Conservation (phyloP, 2,797 vertebrate genomes). For the Lepidocolaptes lacrymiger region DNA sequence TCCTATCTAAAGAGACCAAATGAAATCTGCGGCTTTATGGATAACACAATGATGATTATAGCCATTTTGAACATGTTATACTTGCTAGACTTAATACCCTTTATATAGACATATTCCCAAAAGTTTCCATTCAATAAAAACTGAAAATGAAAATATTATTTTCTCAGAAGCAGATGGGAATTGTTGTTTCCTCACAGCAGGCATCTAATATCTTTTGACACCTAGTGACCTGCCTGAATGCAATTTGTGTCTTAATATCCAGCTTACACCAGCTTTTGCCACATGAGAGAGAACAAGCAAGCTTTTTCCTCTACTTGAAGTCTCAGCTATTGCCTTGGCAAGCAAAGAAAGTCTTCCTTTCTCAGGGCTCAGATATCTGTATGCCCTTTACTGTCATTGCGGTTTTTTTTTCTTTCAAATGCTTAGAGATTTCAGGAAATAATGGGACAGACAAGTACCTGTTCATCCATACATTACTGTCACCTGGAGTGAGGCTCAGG, state of each 20-base stretch:
- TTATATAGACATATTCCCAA: constrained; percentile 92
- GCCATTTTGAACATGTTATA: constrained; percentile 87
- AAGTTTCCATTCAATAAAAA: constrained; percentile 99
- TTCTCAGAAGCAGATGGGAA: constrained; percentile 97
- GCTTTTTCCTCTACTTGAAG: constrained; percentile 71
- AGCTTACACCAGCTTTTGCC: constrained; percentile 89
- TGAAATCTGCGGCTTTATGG: constrained; percentile 85
- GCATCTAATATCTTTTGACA: constrained; percentile 98
- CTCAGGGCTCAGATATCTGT: constrained; percentile 72
- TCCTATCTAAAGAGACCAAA: constrained; percentile 84
- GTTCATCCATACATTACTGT: constrained; percentile 88
- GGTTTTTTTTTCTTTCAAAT: constrained; percentile 62
- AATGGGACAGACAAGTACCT: constrained; percentile 85
- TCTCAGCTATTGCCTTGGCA: constrained; percentile 74
- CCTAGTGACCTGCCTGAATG: constrained; percentile 93
- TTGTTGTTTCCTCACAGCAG: constrained; percentile 97
- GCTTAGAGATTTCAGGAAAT: constrained; percentile 82
- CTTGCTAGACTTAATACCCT: constrained; percentile 83
- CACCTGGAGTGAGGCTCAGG: constrained; percentile 84
- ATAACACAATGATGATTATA: constrained; percentile 85
- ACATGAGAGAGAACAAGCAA: constrained; percentile 81
- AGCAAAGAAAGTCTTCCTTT: constrained; percentile 77
- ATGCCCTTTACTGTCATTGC: constrained; percentile 83
- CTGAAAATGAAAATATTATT: constrained; percentile 99
- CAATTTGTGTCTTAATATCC: constrained; percentile 99